Evolutionary conservation across 2,888 invertebrate species (phyloP).

Genomic region (Globia sparganii): DNA sequence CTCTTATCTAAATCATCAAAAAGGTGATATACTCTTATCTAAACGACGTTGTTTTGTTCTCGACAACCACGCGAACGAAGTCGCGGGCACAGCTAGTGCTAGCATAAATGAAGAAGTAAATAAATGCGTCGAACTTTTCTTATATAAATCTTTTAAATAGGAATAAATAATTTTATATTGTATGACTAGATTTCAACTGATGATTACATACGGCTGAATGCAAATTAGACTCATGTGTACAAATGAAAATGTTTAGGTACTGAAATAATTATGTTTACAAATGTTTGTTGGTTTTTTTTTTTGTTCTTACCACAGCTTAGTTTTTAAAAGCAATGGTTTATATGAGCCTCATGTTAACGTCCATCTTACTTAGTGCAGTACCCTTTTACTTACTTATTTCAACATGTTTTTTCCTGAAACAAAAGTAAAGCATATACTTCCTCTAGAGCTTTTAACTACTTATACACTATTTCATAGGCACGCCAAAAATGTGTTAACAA

Average conservation of each 20-base stretch:
- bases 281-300: too few relatives aligned
- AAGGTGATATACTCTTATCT: too few relatives aligned
- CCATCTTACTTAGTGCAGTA: background rate
- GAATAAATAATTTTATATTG: slow-evolving; percentile 36
- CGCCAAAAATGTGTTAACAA: background rate
- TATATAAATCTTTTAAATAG: slow-evolving; percentile 6
- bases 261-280: background rate
- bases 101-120: slow-evolving; percentile 37
- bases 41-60: too few relatives aligned
- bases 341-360: background rate
- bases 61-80: too few relatives aligned
- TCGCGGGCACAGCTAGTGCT: too few relatives aligned
- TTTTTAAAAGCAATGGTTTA: background rate
- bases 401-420: background rate
- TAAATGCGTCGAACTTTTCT: slow-evolving; percentile 52
- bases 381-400: background rate
- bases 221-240: background rate
- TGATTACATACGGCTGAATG: background rate
- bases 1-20: too few relatives aligned
- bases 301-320: background rate
- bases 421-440: background rate
- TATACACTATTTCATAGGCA: background rate
- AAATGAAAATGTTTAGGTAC: background rate
- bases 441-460: background rate
- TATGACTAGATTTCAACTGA: slow-evolving; percentile 58